Conservation (phyloP, 2,797 vertebrate genomes). For the Molossus alvarezi region DNA sequence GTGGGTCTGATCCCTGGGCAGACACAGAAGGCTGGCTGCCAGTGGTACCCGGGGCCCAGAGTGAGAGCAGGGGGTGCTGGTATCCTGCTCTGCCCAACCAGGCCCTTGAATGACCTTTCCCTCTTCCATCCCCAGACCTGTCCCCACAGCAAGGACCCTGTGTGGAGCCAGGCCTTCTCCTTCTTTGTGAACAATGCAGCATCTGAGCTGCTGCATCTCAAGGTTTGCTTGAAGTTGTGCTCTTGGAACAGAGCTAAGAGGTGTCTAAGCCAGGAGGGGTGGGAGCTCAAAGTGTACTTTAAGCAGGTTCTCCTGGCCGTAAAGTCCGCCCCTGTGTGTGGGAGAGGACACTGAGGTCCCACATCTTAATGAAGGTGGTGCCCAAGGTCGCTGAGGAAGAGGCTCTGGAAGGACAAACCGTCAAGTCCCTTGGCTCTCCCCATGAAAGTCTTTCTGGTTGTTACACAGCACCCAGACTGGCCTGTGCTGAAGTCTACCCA, state of each 20-base stretch:
- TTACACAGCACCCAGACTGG: neutral
- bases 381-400: neutral
- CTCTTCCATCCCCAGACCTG: conserved; percentile 90
- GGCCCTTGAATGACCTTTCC: neutral
- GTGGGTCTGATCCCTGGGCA: neutral
- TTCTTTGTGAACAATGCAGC: conserved; percentile 95
- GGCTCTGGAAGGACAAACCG: neutral
- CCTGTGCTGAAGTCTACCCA: neutral
- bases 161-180: conserved; percentile 96
- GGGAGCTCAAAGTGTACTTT: neutral
- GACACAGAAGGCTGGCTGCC: neutral
- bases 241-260: neutral
- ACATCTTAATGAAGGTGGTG: neutral
- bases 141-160: conserved; percentile 94
- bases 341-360: neutral
- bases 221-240: conserved; percentile 90
- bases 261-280: neutral
- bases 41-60: neutral
- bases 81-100: neutral
- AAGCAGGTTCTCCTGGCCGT: neutral
- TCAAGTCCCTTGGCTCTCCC: neutral
- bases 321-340: neutral
- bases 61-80: neutral
- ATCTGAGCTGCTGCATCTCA: conserved; percentile 92
- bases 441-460: neutral